Conservation (phyloP, 1,140 invertebrate species). For the Paramacrobiotus metropolitanus region DNA sequence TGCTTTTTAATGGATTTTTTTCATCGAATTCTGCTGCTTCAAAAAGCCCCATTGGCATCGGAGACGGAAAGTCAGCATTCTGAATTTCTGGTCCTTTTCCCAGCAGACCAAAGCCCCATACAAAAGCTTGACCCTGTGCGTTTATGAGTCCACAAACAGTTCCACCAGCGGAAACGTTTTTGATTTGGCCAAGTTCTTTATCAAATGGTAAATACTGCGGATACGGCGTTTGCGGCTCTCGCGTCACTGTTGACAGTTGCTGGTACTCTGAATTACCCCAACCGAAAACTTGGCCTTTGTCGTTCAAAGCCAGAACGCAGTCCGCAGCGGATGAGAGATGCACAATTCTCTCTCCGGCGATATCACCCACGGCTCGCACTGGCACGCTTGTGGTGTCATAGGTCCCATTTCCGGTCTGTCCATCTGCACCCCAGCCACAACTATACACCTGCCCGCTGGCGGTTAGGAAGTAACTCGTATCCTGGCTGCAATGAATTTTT, state of each 20-base stretch:
- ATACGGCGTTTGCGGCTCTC: slow-evolving; percentile 27
- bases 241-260: slow-evolving; percentile 34
- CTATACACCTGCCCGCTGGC: slow-evolving; percentile 52
- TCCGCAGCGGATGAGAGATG: slow-evolving; percentile 54
- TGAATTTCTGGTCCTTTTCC: slow-evolving; percentile 48
- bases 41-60: slow-evolving; percentile 19
- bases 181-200: slow-evolving; percentile 45
- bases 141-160: slow-evolving; percentile 60
- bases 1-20: slow-evolving; percentile 14
- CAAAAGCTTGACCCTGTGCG: slow-evolving; percentile 52
- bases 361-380: slow-evolving; percentile 45
- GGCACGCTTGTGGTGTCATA: slow-evolving; percentile 33
- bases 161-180: slow-evolving; percentile 58
- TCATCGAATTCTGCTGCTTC: slow-evolving; percentile 18
- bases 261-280: slow-evolving; percentile 92
- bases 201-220: slow-evolving; percentile 38
- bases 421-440: slow-evolving; percentile 82
- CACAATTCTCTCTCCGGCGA: slow-evolving; percentile 52
- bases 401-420: slow-evolving; percentile 63
- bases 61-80: slow-evolving; percentile 12
- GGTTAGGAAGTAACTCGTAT: slow-evolving; percentile 57
- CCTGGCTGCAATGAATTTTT: slow-evolving; percentile 58
- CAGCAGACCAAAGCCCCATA: slow-evolving; percentile 77
- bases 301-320: slow-evolving; percentile 57
- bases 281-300: slow-evolving; percentile 74